phyloP scores from a whole-genome alignment of 2,113 vertebrate genomes.

The Podarcis cretensis region DNA sequence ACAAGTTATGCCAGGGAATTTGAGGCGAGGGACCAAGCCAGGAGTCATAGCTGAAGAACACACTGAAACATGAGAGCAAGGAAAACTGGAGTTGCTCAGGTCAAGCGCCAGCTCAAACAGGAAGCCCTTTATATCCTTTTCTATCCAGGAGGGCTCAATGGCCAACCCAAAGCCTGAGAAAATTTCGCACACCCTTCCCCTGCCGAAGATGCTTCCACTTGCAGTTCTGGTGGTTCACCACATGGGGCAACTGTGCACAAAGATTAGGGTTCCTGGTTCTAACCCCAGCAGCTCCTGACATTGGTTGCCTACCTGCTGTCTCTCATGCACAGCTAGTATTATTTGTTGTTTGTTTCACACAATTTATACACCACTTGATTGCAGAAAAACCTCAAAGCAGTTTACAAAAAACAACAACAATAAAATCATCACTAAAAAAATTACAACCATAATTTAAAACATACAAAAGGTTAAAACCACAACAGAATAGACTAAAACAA shows the following conservation, averaged over 20 bases:
- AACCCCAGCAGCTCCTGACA: neutral
- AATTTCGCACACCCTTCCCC: no score
- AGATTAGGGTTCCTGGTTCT: neutral
- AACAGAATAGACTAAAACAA: no score
- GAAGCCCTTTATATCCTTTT: no score
- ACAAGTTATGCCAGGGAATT: neutral
- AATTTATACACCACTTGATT: no score
- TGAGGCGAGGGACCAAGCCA: neutral
- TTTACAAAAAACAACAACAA: no score
- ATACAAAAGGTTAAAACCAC: no score
- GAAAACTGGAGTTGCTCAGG: neutral
- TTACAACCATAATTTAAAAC: no score
- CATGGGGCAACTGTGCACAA: no score
- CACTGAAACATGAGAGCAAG: neutral
- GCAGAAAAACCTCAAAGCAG: no score
- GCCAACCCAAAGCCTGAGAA: neutral
- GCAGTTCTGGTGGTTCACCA: no score
- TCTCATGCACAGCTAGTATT: neutral
- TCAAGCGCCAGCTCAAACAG: neutral
- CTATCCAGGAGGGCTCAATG: neutral
- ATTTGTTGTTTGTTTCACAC: neutral
- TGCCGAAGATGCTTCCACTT: no score
- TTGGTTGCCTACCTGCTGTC: neutral
- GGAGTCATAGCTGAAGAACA: neutral
- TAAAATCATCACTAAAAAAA: no score